phyloP scores from a whole-genome alignment of 1,140 invertebrate genomes.

The Zaprionus inermis region DNA sequence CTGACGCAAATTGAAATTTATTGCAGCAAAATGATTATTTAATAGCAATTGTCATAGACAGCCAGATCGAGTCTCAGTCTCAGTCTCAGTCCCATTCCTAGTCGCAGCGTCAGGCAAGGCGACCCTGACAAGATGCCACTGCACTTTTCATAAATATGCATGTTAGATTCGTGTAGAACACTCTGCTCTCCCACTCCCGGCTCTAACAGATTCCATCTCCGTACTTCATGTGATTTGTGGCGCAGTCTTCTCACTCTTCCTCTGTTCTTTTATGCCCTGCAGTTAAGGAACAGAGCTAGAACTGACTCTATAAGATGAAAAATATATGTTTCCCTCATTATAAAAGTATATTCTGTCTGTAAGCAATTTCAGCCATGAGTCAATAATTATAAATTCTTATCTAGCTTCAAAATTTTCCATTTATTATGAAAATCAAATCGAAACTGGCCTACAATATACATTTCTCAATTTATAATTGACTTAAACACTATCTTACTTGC shows the following conservation, averaged over 20 bases:
- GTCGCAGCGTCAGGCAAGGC: background rate
- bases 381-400: too few species aligned
- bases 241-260: slow-evolving; percentile 44
- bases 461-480: too few species aligned
- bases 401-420: too few species aligned
- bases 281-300: background rate
- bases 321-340: too few species aligned
- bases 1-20: slow-evolving; percentile 75
- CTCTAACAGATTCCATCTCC: slow-evolving; percentile 1
- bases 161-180: slow-evolving; percentile 29
- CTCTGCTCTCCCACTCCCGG: background rate
- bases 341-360: too few species aligned
- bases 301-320: too few species aligned
- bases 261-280: background rate
- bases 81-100: background rate
- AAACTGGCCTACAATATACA: too few species aligned
- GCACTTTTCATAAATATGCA: slow-evolving; percentile 81
- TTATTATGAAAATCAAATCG: too few species aligned
- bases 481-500: too few species aligned
- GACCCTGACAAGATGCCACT: slow-evolving; percentile 64
- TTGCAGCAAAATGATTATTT: slow-evolving; percentile 80
- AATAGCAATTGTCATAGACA: slow-evolving; percentile 59
- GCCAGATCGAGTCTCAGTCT: background rate
- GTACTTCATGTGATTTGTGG: slow-evolving; percentile 67
- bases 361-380: too few species aligned